These are phyloP conservation scores for Nebria brevicollis DNA, from an alignment of 2,888 invertebrate genomes.

Conservation along the genomic window DNA sequence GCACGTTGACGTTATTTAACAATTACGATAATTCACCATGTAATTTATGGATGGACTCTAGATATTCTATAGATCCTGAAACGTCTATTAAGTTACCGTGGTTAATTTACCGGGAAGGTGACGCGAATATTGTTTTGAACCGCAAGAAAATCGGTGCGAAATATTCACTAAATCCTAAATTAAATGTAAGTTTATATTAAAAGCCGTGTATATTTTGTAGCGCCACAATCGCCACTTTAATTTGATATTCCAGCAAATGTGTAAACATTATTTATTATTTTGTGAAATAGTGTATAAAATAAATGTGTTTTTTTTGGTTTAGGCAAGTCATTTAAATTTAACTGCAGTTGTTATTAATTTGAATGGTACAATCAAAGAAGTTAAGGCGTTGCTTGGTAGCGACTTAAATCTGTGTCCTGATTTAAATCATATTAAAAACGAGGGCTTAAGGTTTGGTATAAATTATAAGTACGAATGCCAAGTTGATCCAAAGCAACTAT, in stretches of 20 bases:
- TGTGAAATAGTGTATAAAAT: too few relatives aligned
- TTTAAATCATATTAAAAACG: slow-evolving; percentile 51
- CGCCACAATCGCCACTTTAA: background rate
- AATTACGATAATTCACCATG: slow-evolving; percentile 66
- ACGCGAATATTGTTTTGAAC: slow-evolving; percentile 62
- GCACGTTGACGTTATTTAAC: slow-evolving; percentile 68
- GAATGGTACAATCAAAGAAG: slow-evolving; percentile 60
- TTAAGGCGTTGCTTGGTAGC: slow-evolving; percentile 55
- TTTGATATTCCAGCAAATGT: background rate
- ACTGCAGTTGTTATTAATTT: slow-evolving; percentile 60
- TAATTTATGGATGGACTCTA: slow-evolving; percentile 55
- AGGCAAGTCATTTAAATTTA: slow-evolving; percentile 62
- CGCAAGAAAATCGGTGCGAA: slow-evolving; percentile 62
- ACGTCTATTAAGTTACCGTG: slow-evolving; percentile 53
- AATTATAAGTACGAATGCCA: slow-evolving; percentile 53
- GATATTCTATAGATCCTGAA: slow-evolving; percentile 50
- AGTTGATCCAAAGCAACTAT: slow-evolving; percentile 59
- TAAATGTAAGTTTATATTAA: slow-evolving; percentile 55
- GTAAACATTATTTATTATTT: background rate
- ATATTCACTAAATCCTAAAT: slow-evolving; percentile 61
- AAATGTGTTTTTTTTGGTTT: slow-evolving; percentile 43
- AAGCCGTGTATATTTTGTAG: background rate
- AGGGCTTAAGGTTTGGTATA: slow-evolving; percentile 61
- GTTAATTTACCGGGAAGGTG: slow-evolving; percentile 65
- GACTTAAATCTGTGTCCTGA: slow-evolving; percentile 55